Evolutionary conservation across 2,113 vertebrate species (phyloP), one percentile per base, ranked within the genome.

Genomic region (Rhodinocichla rosea): DNA sequence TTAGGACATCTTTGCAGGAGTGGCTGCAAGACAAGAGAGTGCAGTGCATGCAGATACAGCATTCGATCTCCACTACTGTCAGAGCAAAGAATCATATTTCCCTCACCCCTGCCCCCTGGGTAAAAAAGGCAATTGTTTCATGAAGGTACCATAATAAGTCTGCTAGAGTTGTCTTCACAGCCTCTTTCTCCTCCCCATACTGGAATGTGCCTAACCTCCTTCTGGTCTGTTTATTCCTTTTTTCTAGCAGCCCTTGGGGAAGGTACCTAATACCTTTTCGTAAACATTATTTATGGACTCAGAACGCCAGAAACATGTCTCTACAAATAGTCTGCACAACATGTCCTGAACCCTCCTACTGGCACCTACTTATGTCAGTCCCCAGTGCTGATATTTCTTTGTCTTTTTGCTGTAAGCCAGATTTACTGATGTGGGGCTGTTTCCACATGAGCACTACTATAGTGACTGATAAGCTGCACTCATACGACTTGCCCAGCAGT

Each of bases 171-270:
- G 85, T 78, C 82, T 95, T 94, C 47, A 56, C 90, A 92, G 71
- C 42, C 71, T 83, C 64, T 75, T 92, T 96, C 94, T 93, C 96
- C 95, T 90, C 92, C 94, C 90, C 73, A 89, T 90, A 68, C 28
- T 94, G 96, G 94, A 97, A 97, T 96, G 95, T 87, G 79, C 79
- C 85, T 96, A 92, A 95, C 79, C 93, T 94, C 33, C 71, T 90
- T 92, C 68, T 94, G 83, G 75, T 92, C 64, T 95, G 56, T 59
- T 94, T 83, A 27, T 83, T 90, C 89, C 44, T 91, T 86, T 89
- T 86, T 91, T 76, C 64, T 95, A 82, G 39, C 92, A 96, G 93
- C 92, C 88, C 85, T 42, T 81, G 64, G 88, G 85, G 73, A 92
- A 96, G 93, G 90, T 68, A 93, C 60, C 71, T 86, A 86, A 94